A percentile compares a stretch with the other conserved stretches of the same genome.
Evolutionary conservation across 2,888 invertebrate genomes (phyloP).

Genomic region (Dromius quadrimaculatus): DNA sequence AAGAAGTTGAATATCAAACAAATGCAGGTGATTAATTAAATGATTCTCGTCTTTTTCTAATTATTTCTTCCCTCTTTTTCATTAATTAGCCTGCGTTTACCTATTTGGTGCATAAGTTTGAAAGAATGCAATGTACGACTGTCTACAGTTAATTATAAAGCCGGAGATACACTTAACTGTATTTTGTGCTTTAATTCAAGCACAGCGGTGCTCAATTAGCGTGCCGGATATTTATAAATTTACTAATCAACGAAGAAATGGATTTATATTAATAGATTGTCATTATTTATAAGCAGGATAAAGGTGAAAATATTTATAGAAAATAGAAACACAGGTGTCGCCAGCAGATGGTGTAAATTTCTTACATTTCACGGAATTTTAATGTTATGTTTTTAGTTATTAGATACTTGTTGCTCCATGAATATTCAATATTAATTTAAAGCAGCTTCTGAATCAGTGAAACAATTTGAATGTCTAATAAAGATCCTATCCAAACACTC

Average conservation of each 20-base stretch:
- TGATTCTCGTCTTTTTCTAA: slow-evolving; percentile 4
- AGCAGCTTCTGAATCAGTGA: too few species aligned
- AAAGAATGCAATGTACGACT: slow-evolving; percentile 2
- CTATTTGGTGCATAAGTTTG: slow-evolving; percentile 14
- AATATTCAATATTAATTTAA: too few species aligned
- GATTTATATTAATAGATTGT: slow-evolving; percentile 12
- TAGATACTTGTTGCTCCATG: too few species aligned
- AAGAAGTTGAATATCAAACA: background rate
- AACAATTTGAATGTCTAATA: too few species aligned
- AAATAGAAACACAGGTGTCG: background rate
- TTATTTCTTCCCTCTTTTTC: slow-evolving; percentile 19
- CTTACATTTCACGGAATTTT: too few species aligned
- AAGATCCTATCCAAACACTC: slow-evolving; percentile 18
- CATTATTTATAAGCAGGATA: too few species aligned
- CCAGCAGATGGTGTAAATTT: background rate
- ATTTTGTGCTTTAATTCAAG: background rate
- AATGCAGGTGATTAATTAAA: slow-evolving; percentile 3
- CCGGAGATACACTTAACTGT: slow-evolving; percentile 29
- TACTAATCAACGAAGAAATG: slow-evolving; percentile 11
- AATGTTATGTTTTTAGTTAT: too few species aligned
- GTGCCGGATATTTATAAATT: slow-evolving; percentile 17
- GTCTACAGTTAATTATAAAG: slow-evolving; percentile 24
- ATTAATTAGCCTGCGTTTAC: slow-evolving; percentile 14
- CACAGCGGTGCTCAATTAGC: slow-evolving; percentile 6
- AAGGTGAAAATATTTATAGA: too few species aligned